Conservation (phyloP, 1,140 invertebrate species). For the Saxidomus purpurata region DNA sequence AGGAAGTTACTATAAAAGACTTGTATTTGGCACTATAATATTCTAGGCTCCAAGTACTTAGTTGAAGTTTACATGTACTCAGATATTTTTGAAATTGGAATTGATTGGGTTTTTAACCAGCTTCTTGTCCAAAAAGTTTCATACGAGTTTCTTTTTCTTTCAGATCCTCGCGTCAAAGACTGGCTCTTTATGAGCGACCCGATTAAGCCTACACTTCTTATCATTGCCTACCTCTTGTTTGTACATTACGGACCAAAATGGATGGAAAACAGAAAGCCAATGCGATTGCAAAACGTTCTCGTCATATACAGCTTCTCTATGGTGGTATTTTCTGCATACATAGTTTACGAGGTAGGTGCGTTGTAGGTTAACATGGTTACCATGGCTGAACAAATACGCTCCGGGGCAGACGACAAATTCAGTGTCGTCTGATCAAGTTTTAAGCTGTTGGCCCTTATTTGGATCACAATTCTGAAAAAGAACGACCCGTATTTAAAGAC, state of each 20-base stretch:
- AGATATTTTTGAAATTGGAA: not conserved
- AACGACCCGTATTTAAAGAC: too few relatives aligned
- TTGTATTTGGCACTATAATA: too few relatives aligned
- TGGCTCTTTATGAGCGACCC: constrained; percentile 86
- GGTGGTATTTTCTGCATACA: constrained; percentile 90
- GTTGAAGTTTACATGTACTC: not conserved
- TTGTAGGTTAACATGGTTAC: too few relatives aligned
- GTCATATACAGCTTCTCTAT: constrained; percentile 94
- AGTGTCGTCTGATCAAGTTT: too few relatives aligned
- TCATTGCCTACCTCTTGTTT: constrained; percentile 82
- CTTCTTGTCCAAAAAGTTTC: not conserved
- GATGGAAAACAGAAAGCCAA: constrained; percentile 95
- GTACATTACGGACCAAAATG: constrained; percentile 90
- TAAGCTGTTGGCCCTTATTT: too few relatives aligned
- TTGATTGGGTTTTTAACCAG: too few relatives aligned
- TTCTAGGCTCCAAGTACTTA: not conserved
- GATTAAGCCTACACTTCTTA: constrained; percentile 81
- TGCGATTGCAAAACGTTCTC: constrained; percentile 92
- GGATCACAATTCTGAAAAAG: too few relatives aligned
- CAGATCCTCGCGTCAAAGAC: constrained; percentile 85
- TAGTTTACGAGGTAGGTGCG: constrained; percentile 19
- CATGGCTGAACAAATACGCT: too few relatives aligned
- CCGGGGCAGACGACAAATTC: too few relatives aligned
- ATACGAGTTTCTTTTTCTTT: constrained; percentile 39
- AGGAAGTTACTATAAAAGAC: too few relatives aligned